Evolutionary conservation across 2,888 invertebrate genomes (phyloP).

Genomic region (Buathra laborator): DNA sequence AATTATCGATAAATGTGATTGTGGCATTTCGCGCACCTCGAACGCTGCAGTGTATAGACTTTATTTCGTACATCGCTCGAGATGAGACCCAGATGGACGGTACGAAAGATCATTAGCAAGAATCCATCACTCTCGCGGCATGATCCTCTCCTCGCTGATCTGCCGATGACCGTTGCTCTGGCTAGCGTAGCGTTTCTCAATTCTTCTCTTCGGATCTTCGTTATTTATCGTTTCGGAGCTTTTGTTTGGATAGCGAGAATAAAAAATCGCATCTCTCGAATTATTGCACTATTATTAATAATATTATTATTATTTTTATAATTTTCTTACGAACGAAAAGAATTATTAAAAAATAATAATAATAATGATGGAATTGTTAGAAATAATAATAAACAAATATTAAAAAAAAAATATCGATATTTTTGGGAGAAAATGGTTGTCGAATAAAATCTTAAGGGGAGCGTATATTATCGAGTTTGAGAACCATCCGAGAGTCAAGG

Average conservation of each 20-base stretch:
- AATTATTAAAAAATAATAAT: too few relatives aligned
- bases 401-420: too few relatives aligned
- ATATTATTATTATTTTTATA: background rate
- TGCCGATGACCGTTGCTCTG: conserved; percentile 78
- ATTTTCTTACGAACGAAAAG: too few relatives aligned
- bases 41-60: background rate
- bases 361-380: too few relatives aligned
- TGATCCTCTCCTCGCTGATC: conserved; percentile 77
- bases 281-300: background rate
- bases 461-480: conserved; percentile 44
- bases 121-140: conserved; percentile 78
- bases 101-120: conserved; percentile 78
- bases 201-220: background rate
- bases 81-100: conserved; percentile 61
- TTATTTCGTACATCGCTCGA: conserved; percentile 31
- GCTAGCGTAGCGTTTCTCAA: conserved; percentile 73
- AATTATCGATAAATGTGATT: conserved; percentile 38
- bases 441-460: background rate
- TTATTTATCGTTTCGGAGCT: background rate
- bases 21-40: conserved; percentile 34
- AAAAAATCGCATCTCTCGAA: background rate
- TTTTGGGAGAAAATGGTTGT: background rate
- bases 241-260: background rate
- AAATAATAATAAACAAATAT: too few relatives aligned
- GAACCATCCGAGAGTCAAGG: conserved; percentile 62